phyloP scores from a whole-genome alignment of 2,888 invertebrate genomes.

The Caenorhabditis parvicauda region DNA sequence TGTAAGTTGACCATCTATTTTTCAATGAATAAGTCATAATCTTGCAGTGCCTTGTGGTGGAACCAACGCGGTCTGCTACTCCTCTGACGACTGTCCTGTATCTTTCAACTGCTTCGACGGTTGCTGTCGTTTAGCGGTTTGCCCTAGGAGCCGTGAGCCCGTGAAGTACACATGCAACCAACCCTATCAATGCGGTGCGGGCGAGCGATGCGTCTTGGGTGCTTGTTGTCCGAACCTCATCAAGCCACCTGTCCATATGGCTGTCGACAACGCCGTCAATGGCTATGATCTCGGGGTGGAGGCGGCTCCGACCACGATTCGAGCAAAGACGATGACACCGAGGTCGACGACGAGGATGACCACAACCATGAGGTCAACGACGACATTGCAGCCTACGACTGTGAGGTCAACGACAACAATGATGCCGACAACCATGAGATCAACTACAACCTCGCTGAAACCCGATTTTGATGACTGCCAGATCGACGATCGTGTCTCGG shows the following conservation, averaged over 20 bases:
- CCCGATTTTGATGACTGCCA: constrained; percentile 13
- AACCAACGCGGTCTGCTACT: constrained; percentile 34
- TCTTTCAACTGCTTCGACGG: constrained; percentile 35
- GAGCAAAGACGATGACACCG: not conserved
- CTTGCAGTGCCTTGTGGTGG: constrained; percentile 15
- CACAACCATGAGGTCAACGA: not conserved
- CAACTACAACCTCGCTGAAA: not conserved
- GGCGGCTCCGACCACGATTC: not conserved
- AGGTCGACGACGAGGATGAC: not conserved
- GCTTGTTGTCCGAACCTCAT: constrained; percentile 36
- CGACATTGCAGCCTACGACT: not conserved
- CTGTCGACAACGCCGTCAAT: not conserved
- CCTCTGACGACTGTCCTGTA: constrained; percentile 38
- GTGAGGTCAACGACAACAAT: not conserved
- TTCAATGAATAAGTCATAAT: not conserved
- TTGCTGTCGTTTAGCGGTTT: constrained; percentile 39
- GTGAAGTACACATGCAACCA: constrained; percentile 34
- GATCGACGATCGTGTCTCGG: constrained; percentile 24
- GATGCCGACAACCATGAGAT: not conserved
- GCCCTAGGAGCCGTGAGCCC: constrained; percentile 26
- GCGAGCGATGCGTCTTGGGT: constrained; percentile 38
- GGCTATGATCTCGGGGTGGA: constrained; percentile 1
- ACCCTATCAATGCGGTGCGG: constrained; percentile 36
- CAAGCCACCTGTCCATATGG: constrained; percentile 8
- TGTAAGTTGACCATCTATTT: constrained; percentile 3